These are phyloP conservation scores for Strigamia crassipes DNA, from an alignment of 2,888 invertebrate genomes.

Conservation along the genomic window DNA sequence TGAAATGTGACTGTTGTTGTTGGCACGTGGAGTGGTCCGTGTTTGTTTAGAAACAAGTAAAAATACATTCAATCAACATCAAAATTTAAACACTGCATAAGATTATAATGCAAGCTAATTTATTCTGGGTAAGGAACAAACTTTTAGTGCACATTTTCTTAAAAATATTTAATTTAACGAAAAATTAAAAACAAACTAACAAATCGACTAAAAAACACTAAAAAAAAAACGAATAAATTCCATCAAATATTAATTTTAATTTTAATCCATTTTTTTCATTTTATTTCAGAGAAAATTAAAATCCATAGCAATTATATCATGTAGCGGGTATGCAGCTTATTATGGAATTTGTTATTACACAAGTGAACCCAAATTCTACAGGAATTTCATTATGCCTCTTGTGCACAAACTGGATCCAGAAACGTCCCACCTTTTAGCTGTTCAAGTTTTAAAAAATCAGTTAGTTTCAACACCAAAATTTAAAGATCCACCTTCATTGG, in stretches of 20 bases:
- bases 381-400: slow-evolving; percentile 72
- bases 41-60: too few species aligned
- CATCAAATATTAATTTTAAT: neutral
- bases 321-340: slow-evolving; percentile 70
- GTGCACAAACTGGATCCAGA: slow-evolving; percentile 76
- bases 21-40: too few species aligned
- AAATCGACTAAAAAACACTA: too few species aligned
- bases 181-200: too few species aligned
- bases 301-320: slow-evolving; percentile 69
- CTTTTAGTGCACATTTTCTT: neutral
- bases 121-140: neutral
- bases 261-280: slow-evolving; percentile 50
- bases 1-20: too few species aligned
- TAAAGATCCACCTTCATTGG: slow-evolving; percentile 70
- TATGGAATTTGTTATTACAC: slow-evolving; percentile 71
- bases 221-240: neutral
- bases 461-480: slow-evolving; percentile 68
- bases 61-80: neutral
- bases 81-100: neutral
- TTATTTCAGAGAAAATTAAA: slow-evolving; percentile 68
- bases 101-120: neutral
- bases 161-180: neutral
- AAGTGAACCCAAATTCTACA: slow-evolving; percentile 79
- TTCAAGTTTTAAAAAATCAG: slow-evolving; percentile 76
- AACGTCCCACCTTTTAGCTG: slow-evolving; percentile 77